Conservation (phyloP, 2,797 vertebrate species). For the Phalanger gymnotis region DNA sequence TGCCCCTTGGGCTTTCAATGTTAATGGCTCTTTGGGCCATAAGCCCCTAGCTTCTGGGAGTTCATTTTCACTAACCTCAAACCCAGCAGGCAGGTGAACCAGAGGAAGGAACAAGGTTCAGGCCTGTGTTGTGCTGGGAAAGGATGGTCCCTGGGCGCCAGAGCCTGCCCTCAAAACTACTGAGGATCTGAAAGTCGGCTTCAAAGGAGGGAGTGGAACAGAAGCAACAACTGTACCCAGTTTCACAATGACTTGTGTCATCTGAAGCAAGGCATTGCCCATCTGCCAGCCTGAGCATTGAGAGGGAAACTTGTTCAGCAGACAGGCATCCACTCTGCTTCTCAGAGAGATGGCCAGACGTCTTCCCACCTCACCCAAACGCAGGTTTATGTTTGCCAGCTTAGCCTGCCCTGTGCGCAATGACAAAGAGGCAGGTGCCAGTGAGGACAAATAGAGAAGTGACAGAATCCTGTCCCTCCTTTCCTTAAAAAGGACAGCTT, state of each 20-base stretch:
- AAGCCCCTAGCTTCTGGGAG: background rate
- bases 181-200: slow-evolving; percentile 51
- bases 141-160: slow-evolving; percentile 50
- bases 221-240: slow-evolving; percentile 54
- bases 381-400: background rate
- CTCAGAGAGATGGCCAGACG: background rate
- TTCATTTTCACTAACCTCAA: background rate
- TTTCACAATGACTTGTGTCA: slow-evolving; percentile 69
- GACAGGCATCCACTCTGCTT: slow-evolving; percentile 21
- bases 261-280: slow-evolving; percentile 47
- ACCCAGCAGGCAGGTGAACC: background rate
- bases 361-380: background rate
- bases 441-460: background rate
- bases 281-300: background rate
- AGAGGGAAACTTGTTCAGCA: slow-evolving; percentile 52
- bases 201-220: slow-evolving; percentile 64
- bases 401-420: background rate
- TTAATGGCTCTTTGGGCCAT: background rate
- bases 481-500: background rate
- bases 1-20: background rate
- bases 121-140: slow-evolving; percentile 27
- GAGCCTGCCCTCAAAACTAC: slow-evolving; percentile 62
- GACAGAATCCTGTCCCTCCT: background rate
- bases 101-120: slow-evolving; percentile 1
- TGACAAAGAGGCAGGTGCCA: background rate